Conservation (phyloP, 2,797 vertebrate species). For the Potorous gilbertii region DNA sequence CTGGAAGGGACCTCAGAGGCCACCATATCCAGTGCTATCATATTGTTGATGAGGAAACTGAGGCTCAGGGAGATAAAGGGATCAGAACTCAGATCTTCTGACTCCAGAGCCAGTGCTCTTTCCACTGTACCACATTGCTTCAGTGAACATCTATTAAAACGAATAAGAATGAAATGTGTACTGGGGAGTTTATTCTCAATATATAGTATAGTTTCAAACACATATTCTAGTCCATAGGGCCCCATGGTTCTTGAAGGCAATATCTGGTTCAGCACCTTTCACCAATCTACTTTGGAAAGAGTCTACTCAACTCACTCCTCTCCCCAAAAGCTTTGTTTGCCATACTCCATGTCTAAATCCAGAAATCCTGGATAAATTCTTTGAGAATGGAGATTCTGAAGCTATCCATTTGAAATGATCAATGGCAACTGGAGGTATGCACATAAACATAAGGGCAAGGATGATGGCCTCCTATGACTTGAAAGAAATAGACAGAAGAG, state of each 20-base stretch:
- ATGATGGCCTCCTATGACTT: constrained; percentile 5
- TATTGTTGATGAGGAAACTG: not conserved
- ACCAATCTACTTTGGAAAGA: constrained; percentile 47
- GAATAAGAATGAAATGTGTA: constrained; percentile 57
- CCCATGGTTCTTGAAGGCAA: constrained; percentile 50
- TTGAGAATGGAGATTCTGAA: constrained; percentile 31
- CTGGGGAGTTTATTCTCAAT: constrained; percentile 49
- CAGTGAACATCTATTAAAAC: constrained; percentile 41
- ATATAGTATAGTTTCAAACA: constrained; percentile 53
- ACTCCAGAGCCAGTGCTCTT: not conserved
- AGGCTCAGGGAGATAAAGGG: not conserved
- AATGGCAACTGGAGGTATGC: constrained; percentile 43
- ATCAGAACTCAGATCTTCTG: not conserved
- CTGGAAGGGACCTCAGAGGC: not conserved
- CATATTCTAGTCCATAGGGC: constrained; percentile 23
- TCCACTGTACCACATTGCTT: not conserved
- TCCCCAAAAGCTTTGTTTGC: not conserved
- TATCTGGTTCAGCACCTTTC: constrained; percentile 28
- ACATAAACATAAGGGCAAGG: constrained; percentile 44
- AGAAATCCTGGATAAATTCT: constrained; percentile 56
- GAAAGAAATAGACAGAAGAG: constrained; percentile 41
- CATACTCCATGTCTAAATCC: not conserved
- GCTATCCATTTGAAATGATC: constrained; percentile 49
- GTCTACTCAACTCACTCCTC: constrained; percentile 4
- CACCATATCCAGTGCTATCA: constrained; percentile 20